A percentile compares a stretch with the other conserved stretches of the same genome.
Evolutionary conservation across 2,888 invertebrate species (phyloP).

Genomic region (Melieria picta): DNA sequence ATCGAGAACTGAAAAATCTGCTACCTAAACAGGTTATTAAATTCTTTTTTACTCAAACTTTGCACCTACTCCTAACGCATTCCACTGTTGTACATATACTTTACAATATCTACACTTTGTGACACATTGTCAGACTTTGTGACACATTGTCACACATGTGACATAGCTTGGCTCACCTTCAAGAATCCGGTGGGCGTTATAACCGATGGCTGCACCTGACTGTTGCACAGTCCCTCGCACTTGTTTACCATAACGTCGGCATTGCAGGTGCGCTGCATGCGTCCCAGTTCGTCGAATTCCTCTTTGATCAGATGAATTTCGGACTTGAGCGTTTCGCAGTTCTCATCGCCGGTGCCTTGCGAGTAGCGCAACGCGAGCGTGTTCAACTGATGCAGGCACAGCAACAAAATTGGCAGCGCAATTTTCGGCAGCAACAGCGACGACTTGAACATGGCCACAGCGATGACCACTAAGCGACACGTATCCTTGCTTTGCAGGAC

Average conservation of each 20-base stretch:
- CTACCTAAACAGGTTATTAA: too few species aligned
- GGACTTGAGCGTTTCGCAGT: conserved; percentile 86
- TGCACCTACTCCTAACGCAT: not conserved
- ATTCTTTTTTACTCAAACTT: not conserved
- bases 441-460: too few species aligned
- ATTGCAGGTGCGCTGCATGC: conserved; percentile 85
- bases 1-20: too few species aligned
- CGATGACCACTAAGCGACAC: too few species aligned
- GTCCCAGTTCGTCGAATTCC: conserved; percentile 88
- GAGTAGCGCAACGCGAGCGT: conserved; percentile 55
- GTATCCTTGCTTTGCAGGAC: too few species aligned
- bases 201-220: conserved; percentile 92
- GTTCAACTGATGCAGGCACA: not conserved
- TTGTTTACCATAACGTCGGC: conserved; percentile 91
- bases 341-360: conserved; percentile 71
- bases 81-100: not conserved
- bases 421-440: conserved; percentile 40
- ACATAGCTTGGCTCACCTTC: conserved; percentile 67
- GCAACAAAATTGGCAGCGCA: conserved; percentile 5
- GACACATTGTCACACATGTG: not conserved
- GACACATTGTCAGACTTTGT: not conserved
- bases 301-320: conserved; percentile 92
- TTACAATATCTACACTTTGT: not conserved
- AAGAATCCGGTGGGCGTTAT: conserved; percentile 88
- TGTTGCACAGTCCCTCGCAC: conserved; percentile 92